phyloP scores from a whole-genome alignment of 2,113 vertebrate genomes.

The Varanus komodoensis region DNA sequence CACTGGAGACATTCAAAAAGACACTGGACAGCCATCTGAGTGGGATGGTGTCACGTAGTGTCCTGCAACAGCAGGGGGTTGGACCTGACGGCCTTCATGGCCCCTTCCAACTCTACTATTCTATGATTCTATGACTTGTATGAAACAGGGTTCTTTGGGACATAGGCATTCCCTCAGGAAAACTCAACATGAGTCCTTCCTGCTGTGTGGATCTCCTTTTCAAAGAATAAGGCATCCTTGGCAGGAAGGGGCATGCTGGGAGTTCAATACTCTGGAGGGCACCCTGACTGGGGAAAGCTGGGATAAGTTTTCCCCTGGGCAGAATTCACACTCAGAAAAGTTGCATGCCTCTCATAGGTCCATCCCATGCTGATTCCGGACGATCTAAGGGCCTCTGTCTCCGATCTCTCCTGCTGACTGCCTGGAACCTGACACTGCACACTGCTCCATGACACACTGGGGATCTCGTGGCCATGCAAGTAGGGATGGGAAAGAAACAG shows the following conservation, averaged over 20 bases:
- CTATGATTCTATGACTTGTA: not conserved
- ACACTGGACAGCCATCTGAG: no score
- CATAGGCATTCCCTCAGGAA: not conserved
- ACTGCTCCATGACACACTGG: slow-evolving; percentile 38
- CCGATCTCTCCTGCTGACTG: slow-evolving; percentile 28
- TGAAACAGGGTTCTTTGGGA: not conserved
- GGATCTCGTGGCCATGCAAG: slow-evolving; percentile 33
- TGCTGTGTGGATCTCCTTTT: not conserved
- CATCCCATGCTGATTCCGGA: not conserved
- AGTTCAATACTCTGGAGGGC: no score
- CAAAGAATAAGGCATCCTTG: not conserved
- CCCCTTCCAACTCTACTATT: no score
- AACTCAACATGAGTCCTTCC: no score
- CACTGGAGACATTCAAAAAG: no score
- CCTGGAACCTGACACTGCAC: slow-evolving; percentile 30
- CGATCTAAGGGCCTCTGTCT: slow-evolving; percentile 9
- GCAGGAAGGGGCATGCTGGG: no score
- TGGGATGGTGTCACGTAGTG: no score
- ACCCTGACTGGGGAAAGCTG: no score
- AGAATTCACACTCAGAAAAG: not conserved
- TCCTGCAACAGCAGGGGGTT: no score
- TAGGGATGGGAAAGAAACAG: slow-evolving; percentile 42
- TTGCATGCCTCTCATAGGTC: accelerated
- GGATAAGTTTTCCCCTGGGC: not conserved
- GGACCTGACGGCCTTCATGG: no score